phyloP scores from a whole-genome alignment of 2,888 invertebrate species.

The Ophion obscuratus region DNA sequence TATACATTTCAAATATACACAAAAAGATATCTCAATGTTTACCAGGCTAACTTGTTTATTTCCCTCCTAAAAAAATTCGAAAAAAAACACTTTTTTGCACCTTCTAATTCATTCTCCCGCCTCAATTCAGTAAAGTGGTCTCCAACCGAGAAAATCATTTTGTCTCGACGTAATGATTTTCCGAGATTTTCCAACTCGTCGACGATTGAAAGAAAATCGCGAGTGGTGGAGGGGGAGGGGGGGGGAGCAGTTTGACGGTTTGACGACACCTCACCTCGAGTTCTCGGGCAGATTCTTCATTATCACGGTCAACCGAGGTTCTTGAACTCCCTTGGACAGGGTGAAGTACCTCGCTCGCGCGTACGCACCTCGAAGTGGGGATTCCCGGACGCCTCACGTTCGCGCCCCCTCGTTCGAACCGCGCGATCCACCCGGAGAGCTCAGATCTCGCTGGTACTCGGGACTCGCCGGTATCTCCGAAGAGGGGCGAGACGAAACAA shows the following conservation, averaged over 20 bases:
- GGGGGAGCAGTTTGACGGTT: not conserved
- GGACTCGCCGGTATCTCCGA: slow-evolving; percentile 68
- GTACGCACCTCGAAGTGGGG: slow-evolving; percentile 68
- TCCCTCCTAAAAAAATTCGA: too few relatives aligned
- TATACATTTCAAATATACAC: too few relatives aligned
- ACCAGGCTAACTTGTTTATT: too few relatives aligned
- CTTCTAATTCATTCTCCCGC: too few relatives aligned
- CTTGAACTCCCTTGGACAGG: slow-evolving; percentile 74
- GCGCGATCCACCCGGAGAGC: slow-evolving; percentile 8
- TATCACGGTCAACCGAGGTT: slow-evolving; percentile 72
- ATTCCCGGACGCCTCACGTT: slow-evolving; percentile 64
- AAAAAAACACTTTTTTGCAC: too few relatives aligned
- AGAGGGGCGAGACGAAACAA: not conserved
- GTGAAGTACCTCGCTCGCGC: slow-evolving; percentile 65
- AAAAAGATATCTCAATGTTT: too few relatives aligned
- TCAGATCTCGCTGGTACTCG: slow-evolving; percentile 73
- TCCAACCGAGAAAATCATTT: not conserved
- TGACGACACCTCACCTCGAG: slow-evolving; percentile 3
- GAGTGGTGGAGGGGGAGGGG: too few relatives aligned
- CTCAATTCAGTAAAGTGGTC: not conserved
- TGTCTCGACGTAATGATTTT: not conserved
- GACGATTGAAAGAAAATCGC: not conserved
- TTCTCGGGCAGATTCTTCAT: not conserved
- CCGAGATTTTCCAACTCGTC: too few relatives aligned
- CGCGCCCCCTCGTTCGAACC: slow-evolving; percentile 48